Evolutionary conservation across 1,140 invertebrate species (phyloP), one percentile per base, ranked within the genome.

Genomic region (Tachypleus tridentatus): DNA sequence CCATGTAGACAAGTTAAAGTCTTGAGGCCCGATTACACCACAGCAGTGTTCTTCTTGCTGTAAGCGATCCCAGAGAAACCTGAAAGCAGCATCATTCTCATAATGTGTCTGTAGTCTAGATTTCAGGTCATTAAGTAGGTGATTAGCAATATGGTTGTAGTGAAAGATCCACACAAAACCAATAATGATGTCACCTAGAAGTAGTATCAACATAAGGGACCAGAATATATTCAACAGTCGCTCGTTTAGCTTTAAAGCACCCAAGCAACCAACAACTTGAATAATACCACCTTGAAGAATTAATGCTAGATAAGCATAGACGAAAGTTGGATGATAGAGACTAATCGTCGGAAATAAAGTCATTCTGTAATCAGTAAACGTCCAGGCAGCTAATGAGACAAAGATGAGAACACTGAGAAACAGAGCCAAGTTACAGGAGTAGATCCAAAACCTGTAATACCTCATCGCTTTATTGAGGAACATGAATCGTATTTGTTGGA

Each of bases 381-480:
- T 84, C 71, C 82, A 82, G 56, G 84, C 84, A 63, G 87, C 88
- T 62, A 87, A 86, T 53, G 85, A 84, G 67, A 84, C 84, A 76
- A 92, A 91, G 49, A 88, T 86, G 58, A 91, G 76, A 72, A 88
- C 87, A 74, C 86, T 87, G 66, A 87, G 82, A 74, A 92, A 80
- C 74, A 92, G 81, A 67, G 88, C 88, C 76, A 86, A 84, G 81
- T 93, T 92, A 84, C 88, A 91, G 73, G 88, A 87, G 82, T 92
- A 92, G 75, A 93, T 92, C 89, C 89, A 92, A 73, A 92, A 83
- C 76, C 89, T 86, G 80, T 93, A 93, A 82, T 92, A 93, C 70
- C 81, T 70, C 71, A 72, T 72, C 61, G 70, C 66, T 67, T 63
- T 60, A 59, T 69, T 67, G 58, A 74, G 70, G 70, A 76, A 74